Conservation (phyloP, 2,797 vertebrate genomes). For the Rhyacichthys aspro region DNA sequence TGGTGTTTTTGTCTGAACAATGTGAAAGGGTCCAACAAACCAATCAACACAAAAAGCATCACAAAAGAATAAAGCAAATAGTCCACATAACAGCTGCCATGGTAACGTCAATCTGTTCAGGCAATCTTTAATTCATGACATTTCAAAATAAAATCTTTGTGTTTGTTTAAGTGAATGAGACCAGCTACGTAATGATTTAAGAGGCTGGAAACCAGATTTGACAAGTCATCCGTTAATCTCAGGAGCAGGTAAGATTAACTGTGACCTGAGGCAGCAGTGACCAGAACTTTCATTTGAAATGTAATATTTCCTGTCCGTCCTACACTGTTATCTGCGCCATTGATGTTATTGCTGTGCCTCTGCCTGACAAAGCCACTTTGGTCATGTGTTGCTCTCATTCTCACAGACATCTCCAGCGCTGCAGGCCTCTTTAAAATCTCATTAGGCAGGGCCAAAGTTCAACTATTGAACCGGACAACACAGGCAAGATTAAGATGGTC, state of each 20-base stretch:
- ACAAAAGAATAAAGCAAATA: no score
- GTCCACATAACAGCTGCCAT: no score
- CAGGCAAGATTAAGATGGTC: constrained; percentile 33
- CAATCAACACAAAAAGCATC: no score
- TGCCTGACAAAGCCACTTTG: constrained; percentile 43
- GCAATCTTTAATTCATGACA: no score
- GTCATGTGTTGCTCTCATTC: constrained; percentile 41
- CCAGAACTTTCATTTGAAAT: constrained; percentile 33
- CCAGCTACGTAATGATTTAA: constrained; percentile 14
- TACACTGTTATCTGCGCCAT: constrained; percentile 39
- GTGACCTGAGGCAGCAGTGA: constrained; percentile 48
- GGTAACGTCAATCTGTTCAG: no score
- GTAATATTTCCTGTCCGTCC: constrained; percentile 63
- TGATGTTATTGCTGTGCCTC: constrained; percentile 42
- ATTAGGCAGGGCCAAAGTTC: constrained; percentile 64
- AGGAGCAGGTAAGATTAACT: constrained; percentile 35
- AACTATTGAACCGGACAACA: constrained; percentile 57
- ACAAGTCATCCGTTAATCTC: constrained; percentile 39
- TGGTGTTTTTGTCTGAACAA: no score
- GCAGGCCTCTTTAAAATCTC: constrained; percentile 63
- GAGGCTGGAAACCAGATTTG: constrained; percentile 14
- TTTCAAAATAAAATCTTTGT: no score
- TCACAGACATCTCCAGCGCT: constrained; percentile 40
- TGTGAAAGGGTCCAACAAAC: no score
- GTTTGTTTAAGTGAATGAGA: neutral